These are phyloP conservation scores for Candoia aspera DNA, from an alignment of 2,113 vertebrate genomes.

Conservation along the genomic window DNA sequence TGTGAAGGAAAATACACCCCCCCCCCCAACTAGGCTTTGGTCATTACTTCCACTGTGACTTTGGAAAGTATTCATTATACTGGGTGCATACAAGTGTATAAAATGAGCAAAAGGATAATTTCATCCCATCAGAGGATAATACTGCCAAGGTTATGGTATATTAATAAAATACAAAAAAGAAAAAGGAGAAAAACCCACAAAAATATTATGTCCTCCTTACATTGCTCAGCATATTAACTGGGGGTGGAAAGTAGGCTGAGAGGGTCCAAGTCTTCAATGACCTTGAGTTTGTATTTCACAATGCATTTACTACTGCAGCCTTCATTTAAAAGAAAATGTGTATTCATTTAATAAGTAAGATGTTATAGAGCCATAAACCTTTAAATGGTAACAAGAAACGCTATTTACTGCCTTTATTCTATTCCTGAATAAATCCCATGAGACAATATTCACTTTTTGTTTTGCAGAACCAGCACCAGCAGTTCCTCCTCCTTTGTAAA, in stretches of 20 bases:
- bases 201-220: not conserved
- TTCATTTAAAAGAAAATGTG: conserved; percentile 56
- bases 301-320: conserved; percentile 54
- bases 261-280: conserved; percentile 49
- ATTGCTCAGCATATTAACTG: not conserved
- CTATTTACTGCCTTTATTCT: conserved; percentile 48
- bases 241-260: not conserved
- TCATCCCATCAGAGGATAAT: conserved; percentile 60
- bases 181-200: not conserved
- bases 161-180: conserved; percentile 58
- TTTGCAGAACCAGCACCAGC: conserved; percentile 26
- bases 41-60: conserved; percentile 17
- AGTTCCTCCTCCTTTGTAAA: not conserved
- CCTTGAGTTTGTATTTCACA: conserved; percentile 59
- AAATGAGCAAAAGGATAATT: conserved; percentile 59
- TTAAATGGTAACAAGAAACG: conserved; percentile 56
- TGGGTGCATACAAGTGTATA: not conserved
- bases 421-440: conserved; percentile 60
- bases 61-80: conserved; percentile 46
- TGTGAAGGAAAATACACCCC: conserved; percentile 54
- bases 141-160: conserved; percentile 60
- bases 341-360: conserved; percentile 64
- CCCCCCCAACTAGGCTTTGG: conserved; percentile 6
- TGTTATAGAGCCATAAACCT: conserved; percentile 60
- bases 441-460: conserved; percentile 46